Evolutionary conservation across 2,888 invertebrate species (phyloP), one percentile per base, ranked within the genome.

Genomic region (Trypoxylon attenuatum): DNA sequence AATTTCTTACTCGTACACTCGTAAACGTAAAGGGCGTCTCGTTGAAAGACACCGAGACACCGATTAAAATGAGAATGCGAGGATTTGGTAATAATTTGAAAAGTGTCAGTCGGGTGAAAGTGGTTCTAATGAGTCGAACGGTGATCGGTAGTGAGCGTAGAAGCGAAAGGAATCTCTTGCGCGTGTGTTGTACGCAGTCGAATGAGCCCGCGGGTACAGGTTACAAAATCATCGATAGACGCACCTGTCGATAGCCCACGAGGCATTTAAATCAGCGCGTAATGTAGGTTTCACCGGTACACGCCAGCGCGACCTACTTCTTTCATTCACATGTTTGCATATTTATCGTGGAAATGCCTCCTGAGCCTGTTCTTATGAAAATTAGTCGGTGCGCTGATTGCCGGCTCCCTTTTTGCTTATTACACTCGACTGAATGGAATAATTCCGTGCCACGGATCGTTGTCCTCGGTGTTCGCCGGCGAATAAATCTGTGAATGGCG

Each of bases 241-340:
- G 41, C 71, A 74, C 69, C 65, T 74, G 75, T 59, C 38, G 43
- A 21, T 49, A 57, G 22, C 43, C 29, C 50, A 45, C 46, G 19
- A 33, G 25, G 50, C 47, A 53, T 71, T 68, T 61, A 63, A 71
- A 71, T 71, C 60, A 52, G 58, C 29, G 55, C 49, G 63, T 46
- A 29, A 42, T 13, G 10, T 18, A 41, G 43, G 23, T 27, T 19
- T 27, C 53, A 38, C 47, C 38, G 6, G 23, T 42, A n/a, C 10
- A 13, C 23, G 19, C 21, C 42, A 15, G 15, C 19, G 38, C 29
- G 47, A 65, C 60, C 43, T 16, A 42, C 59, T 65, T 71, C 42
- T 25, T 60, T 52, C 27, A 60, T 61, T 69, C 57, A 45, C 49
- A 39, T n/a, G 10, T 33, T 33, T 33, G 33, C 33, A 33, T 33